Evolutionary conservation across 1,140 invertebrate genomes (phyloP).

Genomic region (Micrasema longulum): DNA sequence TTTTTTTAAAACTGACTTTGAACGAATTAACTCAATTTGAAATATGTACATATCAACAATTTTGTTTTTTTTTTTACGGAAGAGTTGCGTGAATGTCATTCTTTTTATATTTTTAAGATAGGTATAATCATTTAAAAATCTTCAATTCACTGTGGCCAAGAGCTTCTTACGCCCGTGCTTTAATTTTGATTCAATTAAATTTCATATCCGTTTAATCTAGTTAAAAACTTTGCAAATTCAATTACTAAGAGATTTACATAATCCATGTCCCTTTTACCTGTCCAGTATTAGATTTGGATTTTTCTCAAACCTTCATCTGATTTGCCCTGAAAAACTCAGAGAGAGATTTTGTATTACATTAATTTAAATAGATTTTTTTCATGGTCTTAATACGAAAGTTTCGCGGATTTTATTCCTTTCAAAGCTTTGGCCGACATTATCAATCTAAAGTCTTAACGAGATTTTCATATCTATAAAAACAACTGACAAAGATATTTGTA

Average conservation of each 20-base stretch:
- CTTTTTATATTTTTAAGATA: background rate
- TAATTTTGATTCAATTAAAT: constrained; percentile 54
- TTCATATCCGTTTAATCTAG: constrained; percentile 49
- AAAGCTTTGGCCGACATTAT: constrained; percentile 4
- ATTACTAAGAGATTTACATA: constrained; percentile 51
- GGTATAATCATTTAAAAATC: background rate
- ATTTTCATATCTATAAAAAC: background rate
- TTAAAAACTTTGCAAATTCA: constrained; percentile 50
- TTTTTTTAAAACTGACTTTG: background rate
- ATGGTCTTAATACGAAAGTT: background rate
- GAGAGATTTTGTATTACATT: constrained; percentile 17
- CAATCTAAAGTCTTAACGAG: constrained; percentile 3
- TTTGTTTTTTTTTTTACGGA: background rate
- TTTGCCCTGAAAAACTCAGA: background rate
- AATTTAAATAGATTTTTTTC: constrained; percentile 11
- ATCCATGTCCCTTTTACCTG: constrained; percentile 48
- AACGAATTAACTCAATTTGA: background rate
- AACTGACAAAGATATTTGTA: too few species aligned
- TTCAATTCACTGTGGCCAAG: background rate
- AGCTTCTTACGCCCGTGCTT: constrained; percentile 14
- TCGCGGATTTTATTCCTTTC: background rate
- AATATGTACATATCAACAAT: background rate
- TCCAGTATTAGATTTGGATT: constrained; percentile 32
- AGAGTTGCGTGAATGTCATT: background rate
- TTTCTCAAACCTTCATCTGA: constrained; percentile 13